Conservation (phyloP, 2,797 vertebrate species). For the Mastacembelus armatus region DNA sequence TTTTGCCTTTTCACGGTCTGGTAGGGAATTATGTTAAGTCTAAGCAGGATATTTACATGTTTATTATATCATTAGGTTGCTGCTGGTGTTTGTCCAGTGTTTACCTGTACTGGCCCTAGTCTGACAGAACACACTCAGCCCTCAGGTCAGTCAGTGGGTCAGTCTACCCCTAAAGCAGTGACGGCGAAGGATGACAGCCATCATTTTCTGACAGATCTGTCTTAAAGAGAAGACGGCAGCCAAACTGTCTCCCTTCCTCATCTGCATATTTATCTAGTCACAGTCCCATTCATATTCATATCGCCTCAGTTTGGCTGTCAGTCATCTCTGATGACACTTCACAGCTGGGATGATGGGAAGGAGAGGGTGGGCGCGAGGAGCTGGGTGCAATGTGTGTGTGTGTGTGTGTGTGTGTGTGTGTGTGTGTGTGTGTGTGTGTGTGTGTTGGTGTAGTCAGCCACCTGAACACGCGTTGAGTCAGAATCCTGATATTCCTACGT, state of each 20-base stretch:
- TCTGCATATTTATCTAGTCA: constrained; percentile 66
- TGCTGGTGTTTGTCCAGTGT: too few species aligned
- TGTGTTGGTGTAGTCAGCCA: background rate
- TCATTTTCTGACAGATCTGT: constrained; percentile 61
- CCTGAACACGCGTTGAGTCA: background rate
- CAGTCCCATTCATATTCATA: constrained; percentile 61
- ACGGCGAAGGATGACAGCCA: constrained; percentile 40
- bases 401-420: constrained; percentile 3
- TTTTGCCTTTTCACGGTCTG: too few species aligned
- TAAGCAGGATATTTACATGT: too few species aligned
- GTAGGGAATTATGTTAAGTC: too few species aligned
- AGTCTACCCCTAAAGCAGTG: constrained; percentile 10
- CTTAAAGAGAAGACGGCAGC: constrained; percentile 47
- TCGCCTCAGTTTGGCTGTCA: constrained; percentile 56
- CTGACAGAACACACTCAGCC: background rate
- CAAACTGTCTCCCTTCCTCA: constrained; percentile 42
- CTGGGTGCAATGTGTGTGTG: constrained; percentile 2
- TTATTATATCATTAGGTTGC: too few species aligned
- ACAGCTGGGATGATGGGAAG: constrained; percentile 62
- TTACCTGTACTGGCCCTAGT: background rate
- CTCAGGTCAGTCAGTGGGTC: constrained; percentile 19
- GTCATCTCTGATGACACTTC: constrained; percentile 65
- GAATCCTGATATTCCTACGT: constrained; percentile 3
- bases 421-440: constrained; percentile 6
- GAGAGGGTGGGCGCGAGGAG: constrained; percentile 35